Percentiles rank a stretch among this genome's conserved stretches.
These are phyloP conservation scores for Gymnopithys bicolor DNA, from an alignment of 2,797 vertebrate genomes.

Conservation along the genomic window DNA sequence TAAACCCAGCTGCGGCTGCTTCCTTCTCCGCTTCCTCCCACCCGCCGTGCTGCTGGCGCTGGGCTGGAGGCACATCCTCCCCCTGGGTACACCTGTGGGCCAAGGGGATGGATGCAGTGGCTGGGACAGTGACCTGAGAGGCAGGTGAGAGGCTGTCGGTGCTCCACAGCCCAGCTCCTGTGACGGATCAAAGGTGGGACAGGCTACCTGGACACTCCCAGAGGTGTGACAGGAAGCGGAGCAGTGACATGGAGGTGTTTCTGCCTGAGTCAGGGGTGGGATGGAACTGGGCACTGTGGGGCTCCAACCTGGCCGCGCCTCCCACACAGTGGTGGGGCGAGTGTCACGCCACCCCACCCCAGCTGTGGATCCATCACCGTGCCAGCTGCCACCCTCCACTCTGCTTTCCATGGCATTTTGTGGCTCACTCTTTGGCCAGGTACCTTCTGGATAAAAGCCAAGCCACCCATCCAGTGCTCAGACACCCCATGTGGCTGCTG, in stretches of 20 bases:
- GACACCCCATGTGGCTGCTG: background rate
- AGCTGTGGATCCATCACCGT: background rate
- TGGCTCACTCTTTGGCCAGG: fast-evolving
- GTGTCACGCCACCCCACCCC: background rate
- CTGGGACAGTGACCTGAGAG: background rate
- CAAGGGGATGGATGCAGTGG: background rate
- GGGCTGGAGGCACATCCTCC: background rate
- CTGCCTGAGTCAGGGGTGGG: slow-evolving; percentile 1
- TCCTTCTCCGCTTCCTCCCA: background rate
- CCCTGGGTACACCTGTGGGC: background rate
- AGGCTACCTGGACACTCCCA: background rate
- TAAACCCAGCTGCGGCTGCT: slow-evolving; percentile 36
- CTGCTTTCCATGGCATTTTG: background rate
- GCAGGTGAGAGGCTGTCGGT: background rate
- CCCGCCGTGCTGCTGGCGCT: background rate
- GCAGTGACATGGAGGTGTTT: background rate
- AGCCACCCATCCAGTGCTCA: fast-evolving
- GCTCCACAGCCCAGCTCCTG: fast-evolving
- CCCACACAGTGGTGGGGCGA: fast-evolving
- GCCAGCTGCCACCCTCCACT: background rate
- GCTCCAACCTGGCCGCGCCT: fast-evolving
- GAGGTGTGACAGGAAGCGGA: background rate
- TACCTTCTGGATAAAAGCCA: background rate
- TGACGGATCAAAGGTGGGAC: background rate
- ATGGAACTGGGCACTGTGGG: background rate